Evolutionary conservation across 2,888 invertebrate genomes (phyloP).

Genomic region (Automeris io): DNA sequence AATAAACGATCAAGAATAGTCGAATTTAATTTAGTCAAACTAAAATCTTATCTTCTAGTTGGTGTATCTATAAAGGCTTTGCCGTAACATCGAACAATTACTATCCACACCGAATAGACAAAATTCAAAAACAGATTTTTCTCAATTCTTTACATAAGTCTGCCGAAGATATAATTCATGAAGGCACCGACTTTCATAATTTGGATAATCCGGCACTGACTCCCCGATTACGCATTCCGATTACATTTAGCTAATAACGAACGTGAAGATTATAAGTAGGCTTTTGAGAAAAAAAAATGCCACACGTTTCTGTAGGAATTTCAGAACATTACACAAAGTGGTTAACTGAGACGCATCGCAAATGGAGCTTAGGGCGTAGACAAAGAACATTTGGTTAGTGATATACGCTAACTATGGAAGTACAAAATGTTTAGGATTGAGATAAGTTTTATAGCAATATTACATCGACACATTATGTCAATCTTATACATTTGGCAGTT

Average conservation of each 20-base stretch:
- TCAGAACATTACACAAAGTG: too few relatives aligned
- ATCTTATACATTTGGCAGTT: too few relatives aligned
- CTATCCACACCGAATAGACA: slow-evolving; percentile 23
- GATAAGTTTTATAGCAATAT: too few relatives aligned
- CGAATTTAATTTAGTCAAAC: slow-evolving; percentile 6
- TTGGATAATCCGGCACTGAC: slow-evolving; percentile 18
- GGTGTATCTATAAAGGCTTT: slow-evolving; percentile 44
- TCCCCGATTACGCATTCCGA: slow-evolving; percentile 21
- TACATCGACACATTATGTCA: too few relatives aligned
- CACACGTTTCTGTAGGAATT: too few relatives aligned
- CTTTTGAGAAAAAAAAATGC: slow-evolving; percentile 45
- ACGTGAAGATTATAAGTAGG: slow-evolving; percentile 33
- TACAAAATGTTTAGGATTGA: too few relatives aligned
- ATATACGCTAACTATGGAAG: too few relatives aligned
- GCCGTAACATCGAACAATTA: too few relatives aligned
- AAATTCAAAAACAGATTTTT: background rate
- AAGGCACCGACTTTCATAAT: slow-evolving; percentile 10
- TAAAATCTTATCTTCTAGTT: slow-evolving; percentile 32
- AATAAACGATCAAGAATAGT: background rate
- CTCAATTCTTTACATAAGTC: background rate
- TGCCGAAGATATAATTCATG: slow-evolving; percentile 1
- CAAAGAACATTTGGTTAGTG: too few relatives aligned
- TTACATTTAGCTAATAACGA: slow-evolving; percentile 28
- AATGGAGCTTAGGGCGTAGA: too few relatives aligned
- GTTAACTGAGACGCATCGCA: too few relatives aligned